Evolutionary conservation across 2,797 vertebrate species (phyloP), one percentile per base, ranked within the genome.

Genomic region (Peromyscus nudipes): DNA sequence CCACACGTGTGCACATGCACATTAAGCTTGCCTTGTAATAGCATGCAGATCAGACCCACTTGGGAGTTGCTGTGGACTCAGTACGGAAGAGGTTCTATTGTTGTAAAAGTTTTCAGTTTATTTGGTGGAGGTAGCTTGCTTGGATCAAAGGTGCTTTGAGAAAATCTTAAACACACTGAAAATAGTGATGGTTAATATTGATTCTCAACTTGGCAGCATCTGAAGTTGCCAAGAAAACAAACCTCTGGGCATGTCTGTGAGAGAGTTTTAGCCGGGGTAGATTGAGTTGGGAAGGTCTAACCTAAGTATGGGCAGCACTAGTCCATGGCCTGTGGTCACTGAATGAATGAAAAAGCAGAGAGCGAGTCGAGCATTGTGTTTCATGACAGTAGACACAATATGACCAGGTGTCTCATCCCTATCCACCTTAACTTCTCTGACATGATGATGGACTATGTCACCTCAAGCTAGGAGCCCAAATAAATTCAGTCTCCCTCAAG

Each of bases 101-200:
- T 23, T 16, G 13, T 82, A 43, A 52, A 21, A 6, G 55, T 60
- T 96, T 92, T 92, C 14, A 95, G 77, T 94, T 91, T 91, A 91
- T 40, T 91, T 79, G 40, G 46, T 73, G 65, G 40, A 34, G 73
- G 0, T 60, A 43, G 67, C 49, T 96, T 90, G 5, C 49, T 62
- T 80, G 84, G 43, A 29, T 83, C 64, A 57, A 87, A 87, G 7
- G 21, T 9, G 11, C 23, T 65, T 49, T 85, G 19, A 67, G 43
- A 8, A 85, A 67, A 85, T 49, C 11, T 67, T 67, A 67, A 85
- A 49, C 31, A 12, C 31, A 12, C 34, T 34, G 31, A 80, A 34
- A 52, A 4, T 14, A 55, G 31, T 55, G 49, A 79, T 34, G 31
- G 49, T 9, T 8, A 19, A 49, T 79, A 34, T 6, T 52, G 43